A percentile compares a stretch with the other conserved stretches of the same genome.
These are phyloP conservation scores for Drosophila repletoides DNA, from an alignment of 1,140 invertebrate genomes.

Conservation along the genomic window DNA sequence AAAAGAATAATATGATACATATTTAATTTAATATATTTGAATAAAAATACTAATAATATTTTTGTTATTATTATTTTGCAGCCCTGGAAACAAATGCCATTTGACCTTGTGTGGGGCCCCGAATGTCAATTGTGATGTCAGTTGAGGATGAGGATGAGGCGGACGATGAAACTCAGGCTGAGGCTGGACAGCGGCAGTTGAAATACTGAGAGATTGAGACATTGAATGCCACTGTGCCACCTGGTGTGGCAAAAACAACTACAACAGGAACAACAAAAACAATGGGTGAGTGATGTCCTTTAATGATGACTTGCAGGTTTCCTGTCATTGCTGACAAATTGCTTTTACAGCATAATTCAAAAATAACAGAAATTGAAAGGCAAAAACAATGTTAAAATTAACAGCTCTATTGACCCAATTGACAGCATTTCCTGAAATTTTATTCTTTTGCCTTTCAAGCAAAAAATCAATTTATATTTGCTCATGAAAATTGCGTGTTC, in stretches of 20 bases:
- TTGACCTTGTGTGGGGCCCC: slow-evolving; percentile 58
- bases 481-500: slow-evolving; percentile 47
- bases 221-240: neutral
- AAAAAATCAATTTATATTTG: slow-evolving; percentile 21
- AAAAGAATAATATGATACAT: too few species aligned
- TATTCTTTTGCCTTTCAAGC: neutral
- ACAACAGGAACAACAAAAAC: too few species aligned
- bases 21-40: too few species aligned
- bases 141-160: too few species aligned
- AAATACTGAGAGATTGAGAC: neutral
- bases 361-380: neutral
- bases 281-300: slow-evolving; percentile 17
- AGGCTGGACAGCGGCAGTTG: neutral
- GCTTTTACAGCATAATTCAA: neutral
- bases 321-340: slow-evolving; percentile 8
- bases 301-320: slow-evolving; percentile 27
- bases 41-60: too few species aligned
- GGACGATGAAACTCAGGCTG: too few species aligned
- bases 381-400: neutral
- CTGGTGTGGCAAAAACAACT: too few species aligned
- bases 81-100: slow-evolving; percentile 50
- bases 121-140: slow-evolving; percentile 53
- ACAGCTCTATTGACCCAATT: slow-evolving; percentile 51
- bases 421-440: neutral
- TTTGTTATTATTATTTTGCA: too few species aligned